These are phyloP conservation scores for Candoia aspera DNA, from an alignment of 2,113 vertebrate species.

Conservation along the genomic window DNA sequence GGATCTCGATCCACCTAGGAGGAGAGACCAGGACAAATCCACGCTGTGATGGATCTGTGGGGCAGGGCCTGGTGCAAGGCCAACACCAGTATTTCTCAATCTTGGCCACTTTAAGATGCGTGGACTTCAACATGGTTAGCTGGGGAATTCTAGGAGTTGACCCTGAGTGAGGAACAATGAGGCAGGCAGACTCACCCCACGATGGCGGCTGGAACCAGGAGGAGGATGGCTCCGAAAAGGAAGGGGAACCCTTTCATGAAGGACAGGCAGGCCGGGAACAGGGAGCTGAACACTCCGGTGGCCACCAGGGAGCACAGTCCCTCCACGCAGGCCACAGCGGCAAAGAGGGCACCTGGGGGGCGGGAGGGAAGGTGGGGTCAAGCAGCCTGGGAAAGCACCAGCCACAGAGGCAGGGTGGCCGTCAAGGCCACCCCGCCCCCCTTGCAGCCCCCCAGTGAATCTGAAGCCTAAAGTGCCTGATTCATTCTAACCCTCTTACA, in stretches of 20 bases:
- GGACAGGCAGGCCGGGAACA: conserved; percentile 87
- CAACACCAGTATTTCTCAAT: no score
- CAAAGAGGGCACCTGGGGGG: conserved; percentile 88
- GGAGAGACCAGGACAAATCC: background rate
- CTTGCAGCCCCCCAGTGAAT: background rate
- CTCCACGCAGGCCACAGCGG: conserved; percentile 87
- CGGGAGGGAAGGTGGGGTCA: background rate
- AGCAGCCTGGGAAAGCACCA: background rate
- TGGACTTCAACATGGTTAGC: no score
- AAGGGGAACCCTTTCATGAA: conserved; percentile 95
- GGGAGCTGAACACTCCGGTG: conserved; percentile 84
- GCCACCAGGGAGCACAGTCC: conserved; percentile 82
- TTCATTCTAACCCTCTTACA: no score
- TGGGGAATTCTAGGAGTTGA: no score
- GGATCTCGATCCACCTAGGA: conserved; percentile 39
- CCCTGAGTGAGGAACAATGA: background rate
- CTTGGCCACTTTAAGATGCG: no score
- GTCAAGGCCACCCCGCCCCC: background rate
- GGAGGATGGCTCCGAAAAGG: conserved; percentile 84
- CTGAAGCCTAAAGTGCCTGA: background rate
- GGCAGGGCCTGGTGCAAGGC: background rate
- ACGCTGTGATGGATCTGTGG: background rate
- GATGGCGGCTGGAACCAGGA: conserved; percentile 84
- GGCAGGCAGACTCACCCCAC: conserved; percentile 82
- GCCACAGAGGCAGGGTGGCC: accelerated